Conservation (phyloP, 2,888 invertebrate genomes). For the Electrophaes corylata region DNA sequence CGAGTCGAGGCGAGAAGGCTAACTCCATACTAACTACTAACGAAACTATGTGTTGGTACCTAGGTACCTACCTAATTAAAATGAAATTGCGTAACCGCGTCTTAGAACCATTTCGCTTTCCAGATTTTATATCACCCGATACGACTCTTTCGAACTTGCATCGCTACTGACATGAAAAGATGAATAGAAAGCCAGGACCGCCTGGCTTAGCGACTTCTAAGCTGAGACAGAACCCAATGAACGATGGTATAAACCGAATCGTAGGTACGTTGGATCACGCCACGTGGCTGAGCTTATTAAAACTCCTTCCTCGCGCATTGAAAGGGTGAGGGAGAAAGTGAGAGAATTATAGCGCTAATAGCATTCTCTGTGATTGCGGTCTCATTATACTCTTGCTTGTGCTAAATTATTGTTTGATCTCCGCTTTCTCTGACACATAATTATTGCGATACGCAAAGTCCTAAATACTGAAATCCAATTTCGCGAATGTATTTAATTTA, state of each 20-base stretch:
- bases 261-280: too few species aligned
- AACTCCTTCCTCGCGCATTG: too few species aligned
- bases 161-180: too few species aligned
- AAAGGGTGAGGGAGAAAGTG: too few species aligned
- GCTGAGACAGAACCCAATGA: too few species aligned
- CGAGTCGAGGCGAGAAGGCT: background rate
- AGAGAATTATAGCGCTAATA: too few species aligned
- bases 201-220: too few species aligned
- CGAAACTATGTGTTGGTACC: background rate
- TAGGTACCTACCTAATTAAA: background rate
- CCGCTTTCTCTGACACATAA: background rate
- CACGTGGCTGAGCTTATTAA: too few species aligned
- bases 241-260: too few species aligned
- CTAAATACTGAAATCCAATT: background rate
- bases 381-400: constrained; percentile 3
- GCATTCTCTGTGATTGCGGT: background rate
- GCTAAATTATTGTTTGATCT: background rate
- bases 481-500: background rate
- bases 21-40: background rate
- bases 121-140: background rate
- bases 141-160: background rate
- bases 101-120: background rate
- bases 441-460: background rate
- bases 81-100: background rate
- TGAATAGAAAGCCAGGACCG: too few species aligned